Percentiles rank a stretch among this genome's conserved stretches.
phyloP scores from a whole-genome alignment of 2,113 vertebrate species.

The Python bivittatus region DNA sequence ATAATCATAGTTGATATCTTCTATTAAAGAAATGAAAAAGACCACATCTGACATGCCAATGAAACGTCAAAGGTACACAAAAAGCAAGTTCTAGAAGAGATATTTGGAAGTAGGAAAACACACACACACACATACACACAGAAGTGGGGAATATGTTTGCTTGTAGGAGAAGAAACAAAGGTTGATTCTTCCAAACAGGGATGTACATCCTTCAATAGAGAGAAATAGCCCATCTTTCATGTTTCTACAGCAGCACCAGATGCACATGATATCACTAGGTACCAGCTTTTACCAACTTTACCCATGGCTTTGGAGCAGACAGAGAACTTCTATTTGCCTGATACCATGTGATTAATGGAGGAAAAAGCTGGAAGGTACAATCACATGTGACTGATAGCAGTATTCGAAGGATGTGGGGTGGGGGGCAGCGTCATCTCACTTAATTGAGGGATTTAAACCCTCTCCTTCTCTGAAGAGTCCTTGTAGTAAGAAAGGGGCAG shows the following conservation, averaged over 20 bases:
- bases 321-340: background rate
- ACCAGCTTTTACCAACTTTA: background rate
- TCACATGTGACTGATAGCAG: no score
- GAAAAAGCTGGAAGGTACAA: no score
- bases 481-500: no score
- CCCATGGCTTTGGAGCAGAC: background rate
- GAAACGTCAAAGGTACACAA: background rate
- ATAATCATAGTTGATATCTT: background rate
- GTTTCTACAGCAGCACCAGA: no score
- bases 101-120: background rate
- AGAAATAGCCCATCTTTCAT: background rate
- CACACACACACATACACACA: no score
- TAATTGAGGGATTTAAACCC: no score
- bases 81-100: background rate
- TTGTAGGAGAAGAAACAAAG: background rate
- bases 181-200: background rate
- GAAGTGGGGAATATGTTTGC: background rate
- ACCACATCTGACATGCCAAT: background rate
- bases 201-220: background rate
- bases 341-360: no score
- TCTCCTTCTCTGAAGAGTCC: no score
- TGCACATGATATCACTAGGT: no score
- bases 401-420: no score
- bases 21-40: background rate
- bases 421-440: no score